Percentiles rank a stretch among this genome's conserved stretches.
Evolutionary conservation across 2,113 vertebrate genomes (phyloP).

Genomic region (Coregonus clupeaformis): DNA sequence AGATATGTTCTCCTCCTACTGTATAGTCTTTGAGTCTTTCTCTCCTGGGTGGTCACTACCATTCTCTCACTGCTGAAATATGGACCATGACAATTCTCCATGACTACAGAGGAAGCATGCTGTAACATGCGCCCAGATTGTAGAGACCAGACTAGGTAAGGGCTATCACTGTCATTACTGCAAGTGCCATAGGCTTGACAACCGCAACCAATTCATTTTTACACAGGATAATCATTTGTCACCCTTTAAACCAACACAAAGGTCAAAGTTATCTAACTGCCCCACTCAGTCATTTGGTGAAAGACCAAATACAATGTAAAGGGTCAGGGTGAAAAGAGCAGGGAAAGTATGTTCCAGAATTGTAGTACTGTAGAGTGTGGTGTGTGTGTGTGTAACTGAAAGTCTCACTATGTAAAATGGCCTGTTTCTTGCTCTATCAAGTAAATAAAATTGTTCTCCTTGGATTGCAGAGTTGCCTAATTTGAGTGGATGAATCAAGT

Average conservation of each 20-base stretch:
- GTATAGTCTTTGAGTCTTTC: background rate
- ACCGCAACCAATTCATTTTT: background rate
- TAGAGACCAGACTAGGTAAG: background rate
- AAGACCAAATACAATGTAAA: background rate
- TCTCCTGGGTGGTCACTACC: constrained; percentile 11
- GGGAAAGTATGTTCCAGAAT: background rate
- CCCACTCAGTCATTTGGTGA: background rate
- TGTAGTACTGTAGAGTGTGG: too few relatives aligned
- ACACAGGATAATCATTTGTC: background rate
- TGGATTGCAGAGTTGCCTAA: constrained; percentile 12
- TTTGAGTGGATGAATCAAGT: constrained; percentile 5
- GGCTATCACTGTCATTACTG: background rate
- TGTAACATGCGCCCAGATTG: background rate
- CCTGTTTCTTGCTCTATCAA: background rate
- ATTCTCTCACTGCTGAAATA: background rate
- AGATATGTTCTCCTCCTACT: background rate
- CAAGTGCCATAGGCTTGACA: background rate
- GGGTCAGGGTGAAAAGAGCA: background rate
- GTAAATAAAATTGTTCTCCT: constrained; percentile 13
- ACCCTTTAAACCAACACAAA: background rate
- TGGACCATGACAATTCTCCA: background rate
- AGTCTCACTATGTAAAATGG: too few relatives aligned
- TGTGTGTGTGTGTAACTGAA: too few relatives aligned
- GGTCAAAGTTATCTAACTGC: background rate
- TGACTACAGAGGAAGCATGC: constrained; percentile 7